These are phyloP conservation scores for Apodemia duryi DNA, from an alignment of 2,888 invertebrate genomes.

Conservation along the genomic window DNA sequence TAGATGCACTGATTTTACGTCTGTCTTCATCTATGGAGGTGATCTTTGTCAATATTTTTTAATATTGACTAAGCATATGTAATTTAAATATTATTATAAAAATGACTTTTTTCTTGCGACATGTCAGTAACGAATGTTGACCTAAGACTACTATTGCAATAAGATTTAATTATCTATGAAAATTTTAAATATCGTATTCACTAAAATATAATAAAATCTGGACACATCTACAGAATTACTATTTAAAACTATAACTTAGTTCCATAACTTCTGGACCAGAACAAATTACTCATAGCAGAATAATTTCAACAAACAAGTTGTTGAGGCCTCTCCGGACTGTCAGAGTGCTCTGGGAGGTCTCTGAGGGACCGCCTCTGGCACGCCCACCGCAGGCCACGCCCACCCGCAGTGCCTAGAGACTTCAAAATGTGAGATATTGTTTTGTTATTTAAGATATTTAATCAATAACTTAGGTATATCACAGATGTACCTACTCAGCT, in stretches of 20 bases:
- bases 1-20: too few species aligned
- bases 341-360: conserved; percentile 63
- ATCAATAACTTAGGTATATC: conserved; percentile 33
- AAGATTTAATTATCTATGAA: too few species aligned
- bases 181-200: not conserved
- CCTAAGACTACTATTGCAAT: too few species aligned
- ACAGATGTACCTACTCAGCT: not conserved
- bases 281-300: conserved; percentile 25
- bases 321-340: conserved; percentile 49
- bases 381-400: conserved; percentile 66
- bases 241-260: conserved; percentile 8
- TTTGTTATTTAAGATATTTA: conserved; percentile 45
- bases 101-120: too few species aligned
- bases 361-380: conserved; percentile 58
- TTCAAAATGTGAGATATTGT: conserved; percentile 49
- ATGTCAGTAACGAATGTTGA: too few species aligned
- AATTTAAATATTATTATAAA: too few species aligned
- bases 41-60: too few species aligned
- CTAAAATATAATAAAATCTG: not conserved
- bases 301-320: conserved; percentile 26
- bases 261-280: conserved; percentile 12
- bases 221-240: not conserved
- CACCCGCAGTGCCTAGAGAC: conserved; percentile 55
- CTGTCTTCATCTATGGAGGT: too few species aligned
- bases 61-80: too few species aligned